These are phyloP conservation scores for Drosophila paranaensis DNA, from an alignment of 2,888 invertebrate genomes.

Conservation along the genomic window DNA sequence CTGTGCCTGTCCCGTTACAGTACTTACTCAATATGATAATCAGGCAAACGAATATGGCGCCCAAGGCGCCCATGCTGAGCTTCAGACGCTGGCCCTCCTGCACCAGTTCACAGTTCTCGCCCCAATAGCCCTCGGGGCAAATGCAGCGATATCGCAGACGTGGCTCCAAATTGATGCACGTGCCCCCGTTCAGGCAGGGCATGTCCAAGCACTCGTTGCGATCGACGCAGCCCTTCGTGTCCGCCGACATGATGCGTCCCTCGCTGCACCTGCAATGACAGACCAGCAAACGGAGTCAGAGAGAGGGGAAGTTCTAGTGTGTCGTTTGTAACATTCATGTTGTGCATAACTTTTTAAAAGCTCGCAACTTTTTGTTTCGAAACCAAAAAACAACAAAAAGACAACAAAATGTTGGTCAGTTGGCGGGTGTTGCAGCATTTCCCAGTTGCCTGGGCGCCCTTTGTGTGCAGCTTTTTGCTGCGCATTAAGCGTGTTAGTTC, in stretches of 20 bases:
- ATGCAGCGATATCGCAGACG: slow-evolving; percentile 94
- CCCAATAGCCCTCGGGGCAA: slow-evolving; percentile 96
- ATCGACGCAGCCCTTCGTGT: slow-evolving; percentile 96
- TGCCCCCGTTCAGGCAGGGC: slow-evolving; percentile 96
- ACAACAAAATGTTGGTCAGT: slow-evolving; percentile 33
- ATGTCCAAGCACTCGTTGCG: slow-evolving; percentile 97
- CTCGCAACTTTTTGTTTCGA: slow-evolving; percentile 51
- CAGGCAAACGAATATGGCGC: slow-evolving; percentile 98
- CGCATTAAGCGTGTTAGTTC: slow-evolving; percentile 61
- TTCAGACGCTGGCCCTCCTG: slow-evolving; percentile 97
- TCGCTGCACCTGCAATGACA: slow-evolving; percentile 91
- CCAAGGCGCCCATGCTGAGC: slow-evolving; percentile 98
- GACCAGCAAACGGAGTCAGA: neutral
- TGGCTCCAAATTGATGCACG: slow-evolving; percentile 96
- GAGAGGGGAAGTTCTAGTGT: slow-evolving; percentile 28
- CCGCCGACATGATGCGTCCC: slow-evolving; percentile 95
- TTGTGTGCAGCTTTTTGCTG: slow-evolving; percentile 8
- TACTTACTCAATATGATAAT: slow-evolving; percentile 98
- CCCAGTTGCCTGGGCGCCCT: slow-evolving; percentile 6
- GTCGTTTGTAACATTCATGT: slow-evolving; percentile 58
- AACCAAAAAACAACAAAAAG: neutral
- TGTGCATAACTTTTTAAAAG: slow-evolving; percentile 60
- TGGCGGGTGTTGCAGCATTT: slow-evolving; percentile 1
- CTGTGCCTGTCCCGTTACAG: slow-evolving; percentile 21
- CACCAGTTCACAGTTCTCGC: slow-evolving; percentile 96